Percentiles rank a stretch among this genome's conserved stretches.
These are phyloP conservation scores for Argentina silus DNA, from an alignment of 2,797 vertebrate species.

Conservation along the genomic window DNA sequence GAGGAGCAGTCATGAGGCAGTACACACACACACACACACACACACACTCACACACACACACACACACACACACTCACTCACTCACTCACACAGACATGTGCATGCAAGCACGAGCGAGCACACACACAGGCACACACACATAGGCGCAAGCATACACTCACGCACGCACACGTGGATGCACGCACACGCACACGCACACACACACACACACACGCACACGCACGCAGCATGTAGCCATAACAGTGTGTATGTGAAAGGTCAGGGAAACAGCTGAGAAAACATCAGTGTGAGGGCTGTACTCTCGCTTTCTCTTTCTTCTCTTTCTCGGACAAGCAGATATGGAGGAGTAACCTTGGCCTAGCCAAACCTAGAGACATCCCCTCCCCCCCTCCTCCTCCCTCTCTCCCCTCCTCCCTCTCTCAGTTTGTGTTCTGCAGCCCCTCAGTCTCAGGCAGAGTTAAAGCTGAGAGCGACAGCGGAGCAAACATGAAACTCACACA, in stretches of 20 bases:
- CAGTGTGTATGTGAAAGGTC: not conserved
- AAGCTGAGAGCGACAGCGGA: not conserved
- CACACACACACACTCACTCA: too few relatives aligned
- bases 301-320: constrained; percentile 15
- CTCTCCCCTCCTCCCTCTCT: not conserved
- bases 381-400: not conserved
- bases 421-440: not conserved
- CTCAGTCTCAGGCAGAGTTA: not conserved
- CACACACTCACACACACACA: not conserved
- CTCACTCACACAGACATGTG: too few relatives aligned
- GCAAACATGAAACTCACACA: not conserved
- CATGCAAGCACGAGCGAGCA: too few relatives aligned
- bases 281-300: constrained; percentile 24
- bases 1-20: too few relatives aligned
- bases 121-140: constrained; percentile 75
- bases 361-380: constrained; percentile 32
- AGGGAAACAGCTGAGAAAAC: constrained; percentile 55
- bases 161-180: not conserved
- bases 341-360: constrained; percentile 15
- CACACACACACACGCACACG: not conserved
- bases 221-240: not conserved
- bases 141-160: too few relatives aligned
- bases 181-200: constrained; percentile 84
- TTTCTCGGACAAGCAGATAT: constrained; percentile 21
- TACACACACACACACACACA: constrained; percentile 18